Base-by-base conservation (phyloP, 2,797 vertebrate genomes). In the Aeoliscus strigatus region DNA sequence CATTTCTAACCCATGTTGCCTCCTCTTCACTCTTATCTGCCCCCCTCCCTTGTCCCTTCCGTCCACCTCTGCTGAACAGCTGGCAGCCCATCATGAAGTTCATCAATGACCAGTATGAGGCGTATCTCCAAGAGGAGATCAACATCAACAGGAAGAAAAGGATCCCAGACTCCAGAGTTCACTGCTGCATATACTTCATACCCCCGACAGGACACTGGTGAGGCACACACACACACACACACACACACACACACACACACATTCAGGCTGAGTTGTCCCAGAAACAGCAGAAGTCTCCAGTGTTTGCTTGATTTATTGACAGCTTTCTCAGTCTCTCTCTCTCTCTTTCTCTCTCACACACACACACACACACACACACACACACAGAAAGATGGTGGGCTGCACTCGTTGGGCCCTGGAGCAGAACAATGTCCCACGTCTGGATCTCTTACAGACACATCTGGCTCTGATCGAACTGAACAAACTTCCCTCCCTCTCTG, bases 81-180 rank as follows among this genome's bases (percentile, higher is more conserved):
- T 97, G 94, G 94, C 90, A 93, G 83, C 93, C 94, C 66, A 95
- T 97, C 69, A 96, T 94, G 91, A 92, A 91, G 84, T 97, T 96
- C 73, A 97, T 97, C 66, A 93, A 96, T 0, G 91, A 94, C 59
- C 94, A 97, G 74, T 97, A 97, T 0, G 93, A 96, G 80, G 93
- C 90, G 29, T 97, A 94, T 65, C 85, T 97, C 60, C 93, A 94
- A 70, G 93, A 97, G 66, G 93, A 97, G 52, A 90, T 96, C 63
- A 94, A 92, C 77, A 93, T 97, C 28, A 88, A 94, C 79, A 79
- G 93, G 6, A 96, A 97, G 90, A 94, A 91, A 48, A 87, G 89
- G 49, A 97, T 97, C 72, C 93, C 92, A 0, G 94, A 97, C 85
- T 92, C 90, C 0, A 82, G 93, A 2, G 92, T 97, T 23, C 94